Base-by-base conservation (phyloP, 1,140 invertebrate genomes). In the Pseudobourletiella spinata region DNA sequence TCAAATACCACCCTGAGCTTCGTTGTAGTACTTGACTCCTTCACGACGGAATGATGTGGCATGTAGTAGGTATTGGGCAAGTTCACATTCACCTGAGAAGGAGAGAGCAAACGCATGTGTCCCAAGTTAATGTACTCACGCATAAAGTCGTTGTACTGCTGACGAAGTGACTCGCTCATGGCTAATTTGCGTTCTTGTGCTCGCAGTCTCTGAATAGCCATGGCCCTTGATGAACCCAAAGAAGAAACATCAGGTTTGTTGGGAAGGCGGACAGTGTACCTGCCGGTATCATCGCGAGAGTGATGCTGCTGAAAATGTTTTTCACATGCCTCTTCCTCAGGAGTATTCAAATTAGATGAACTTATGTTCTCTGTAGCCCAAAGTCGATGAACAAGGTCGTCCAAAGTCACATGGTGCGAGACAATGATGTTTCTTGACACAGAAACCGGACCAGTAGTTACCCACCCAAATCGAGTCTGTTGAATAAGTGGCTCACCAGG, bases 1-100 rank as follows among this genome's bases (percentile, higher is more conserved):
- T 76, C 70, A 46, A 74, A 74, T 1, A 76, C 74, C 2, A 73
- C 68, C 1, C 75, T 44, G 0, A 77, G 22, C 39, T 70, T 72
- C 0, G 70, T 71, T 1, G 65, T 72, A 4, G 48, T 20, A n/a
- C 67, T 71, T 6, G 62, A 26, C 3, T 59, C 43, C 58, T 67
- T 66, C 1, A 70, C 8, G 0, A 75, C 69, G 0, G 67, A 65
- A 54, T 75, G 72, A 64, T 75, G 73, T 1, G 73, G 71, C 3
- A 71, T 59, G 48, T 26, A 69, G 48, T 67, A 69, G 4, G 61
- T 59, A 1, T 20, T 25, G 11, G n/a, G 18, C 11, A 28, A 14
- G 14, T 59, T 20, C 3, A 48, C 15, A 22, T 59, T 18, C 6
- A 24, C n/a, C n/a, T n/a, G n/a, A n/a, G n/a, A n/a, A 39, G 32